Base-by-base conservation (phyloP, 2,888 invertebrate genomes). In the Autographa gamma region DNA sequence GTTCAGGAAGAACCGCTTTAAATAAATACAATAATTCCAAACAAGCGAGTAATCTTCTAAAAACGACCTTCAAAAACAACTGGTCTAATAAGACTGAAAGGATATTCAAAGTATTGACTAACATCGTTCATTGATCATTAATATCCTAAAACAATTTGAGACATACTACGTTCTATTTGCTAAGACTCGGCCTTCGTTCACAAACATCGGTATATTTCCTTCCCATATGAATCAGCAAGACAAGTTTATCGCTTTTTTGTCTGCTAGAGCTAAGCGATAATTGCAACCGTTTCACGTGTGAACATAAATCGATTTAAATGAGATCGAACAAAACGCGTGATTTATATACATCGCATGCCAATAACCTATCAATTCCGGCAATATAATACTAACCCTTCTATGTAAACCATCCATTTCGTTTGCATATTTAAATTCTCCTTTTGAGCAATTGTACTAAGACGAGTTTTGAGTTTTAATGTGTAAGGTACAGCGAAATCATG, bases 361-460 rank as follows among this genome's bases (percentile, higher is more conserved):
- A 62, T 71, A 66, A 62, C 48, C 34, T 60, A 62, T 48, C 73
- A 64, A 34, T 43, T 67, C 32, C 19, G 6, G 25, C 38, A 63
- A 58, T 66, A 65, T 74, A 69, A 74, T 60, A 63, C 18, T 60
- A 76, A 70, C 64, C 63, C 71, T 73, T 80, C 69, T 32, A 63
- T 76, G 73, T 74, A 76, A 62, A 66, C 60, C 43, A 68, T 73
- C 41, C 52, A 67, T 59, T 67, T 73, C 63, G 32, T 63, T 62
- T 58, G 58, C 73, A 79, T 73, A 75, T 78, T 79, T 66, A 75
- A 71, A 80, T 82, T 76, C 69, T 81, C 69, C 77, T 76, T 82
- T 81, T 80, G 77, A 82, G 79, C 81, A 82, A 84, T 85, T 84
- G 81, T 81, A 60, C 81, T 80, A 80, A 81, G 71, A 79, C 84